These are phyloP conservation scores for Hydropotes inermis DNA, from an alignment of 2,113 vertebrate species.

Conservation along the genomic window DNA sequence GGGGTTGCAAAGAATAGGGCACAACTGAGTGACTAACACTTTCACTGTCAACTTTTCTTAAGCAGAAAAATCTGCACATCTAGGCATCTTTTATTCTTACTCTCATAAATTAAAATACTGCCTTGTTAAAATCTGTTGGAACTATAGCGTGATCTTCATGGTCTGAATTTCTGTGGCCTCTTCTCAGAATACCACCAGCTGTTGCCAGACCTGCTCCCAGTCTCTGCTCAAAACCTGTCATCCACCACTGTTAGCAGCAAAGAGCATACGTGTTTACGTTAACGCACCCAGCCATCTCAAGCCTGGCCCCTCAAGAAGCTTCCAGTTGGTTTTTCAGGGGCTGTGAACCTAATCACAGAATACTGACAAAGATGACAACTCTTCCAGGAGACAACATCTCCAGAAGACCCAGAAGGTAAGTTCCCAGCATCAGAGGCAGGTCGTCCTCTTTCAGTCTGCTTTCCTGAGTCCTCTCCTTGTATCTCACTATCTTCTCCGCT, in stretches of 20 bases:
- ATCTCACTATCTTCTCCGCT: not conserved
- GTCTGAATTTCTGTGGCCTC: not conserved
- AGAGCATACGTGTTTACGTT: not conserved
- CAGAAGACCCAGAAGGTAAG: not conserved
- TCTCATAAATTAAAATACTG: not conserved
- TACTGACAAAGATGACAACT: not conserved
- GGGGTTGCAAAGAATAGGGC: too few species aligned
- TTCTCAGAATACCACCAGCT: not conserved
- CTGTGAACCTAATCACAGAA: not conserved
- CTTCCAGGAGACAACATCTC: not conserved
- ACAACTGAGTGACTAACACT: too few species aligned
- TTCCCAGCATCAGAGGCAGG: not conserved
- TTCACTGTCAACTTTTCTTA: too few species aligned
- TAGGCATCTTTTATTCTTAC: not conserved
- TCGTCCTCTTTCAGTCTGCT: not conserved
- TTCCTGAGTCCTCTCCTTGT: not conserved
- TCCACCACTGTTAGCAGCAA: not conserved
- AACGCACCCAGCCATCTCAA: not conserved
- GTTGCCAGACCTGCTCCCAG: not conserved
- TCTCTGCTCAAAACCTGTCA: not conserved
- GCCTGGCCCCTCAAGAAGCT: too few species aligned
- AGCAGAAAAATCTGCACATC: too few species aligned
- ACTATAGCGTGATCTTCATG: not conserved
- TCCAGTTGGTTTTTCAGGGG: not conserved
- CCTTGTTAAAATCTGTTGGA: not conserved